Percentiles rank a stretch among this genome's conserved stretches.
phyloP scores from a whole-genome alignment of 2,888 invertebrate genomes.

The Volucella inanis region DNA sequence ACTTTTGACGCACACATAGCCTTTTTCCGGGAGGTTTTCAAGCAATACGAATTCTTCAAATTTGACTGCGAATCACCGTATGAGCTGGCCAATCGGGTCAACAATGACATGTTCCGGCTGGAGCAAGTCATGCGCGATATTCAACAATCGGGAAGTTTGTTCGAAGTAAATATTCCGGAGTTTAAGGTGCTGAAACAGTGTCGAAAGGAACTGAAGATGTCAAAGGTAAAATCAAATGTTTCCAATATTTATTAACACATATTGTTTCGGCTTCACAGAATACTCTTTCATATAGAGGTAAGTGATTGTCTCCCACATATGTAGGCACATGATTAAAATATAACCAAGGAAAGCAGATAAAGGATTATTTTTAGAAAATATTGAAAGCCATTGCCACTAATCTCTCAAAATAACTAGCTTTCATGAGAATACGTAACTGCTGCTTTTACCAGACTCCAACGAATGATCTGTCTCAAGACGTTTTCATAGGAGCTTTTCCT shows the following conservation, averaged over 20 bases:
- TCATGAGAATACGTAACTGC: no score
- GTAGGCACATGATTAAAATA: no score
- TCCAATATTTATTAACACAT: neutral
- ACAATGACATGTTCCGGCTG: slow-evolving; percentile 89
- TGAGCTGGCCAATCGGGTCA: slow-evolving; percentile 89
- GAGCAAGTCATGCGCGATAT: slow-evolving; percentile 94
- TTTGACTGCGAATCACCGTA: slow-evolving; percentile 90
- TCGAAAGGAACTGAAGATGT: slow-evolving; percentile 93
- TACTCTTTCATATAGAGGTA: no score
- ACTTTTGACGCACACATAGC: slow-evolving; percentile 93
- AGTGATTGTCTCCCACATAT: no score
- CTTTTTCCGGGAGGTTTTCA: slow-evolving; percentile 94
- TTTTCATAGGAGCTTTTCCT: no score
- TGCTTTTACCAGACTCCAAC: no score
- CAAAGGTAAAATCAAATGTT: slow-evolving; percentile 86
- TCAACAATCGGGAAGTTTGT: slow-evolving; percentile 94
- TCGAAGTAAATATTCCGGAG: slow-evolving; percentile 97
- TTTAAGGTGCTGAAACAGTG: slow-evolving; percentile 96
- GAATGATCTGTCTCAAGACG: no score
- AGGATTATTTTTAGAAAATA: no score
- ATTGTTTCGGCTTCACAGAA: neutral
- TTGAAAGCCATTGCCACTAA: no score
- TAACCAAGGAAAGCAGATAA: no score
- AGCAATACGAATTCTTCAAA: slow-evolving; percentile 89
- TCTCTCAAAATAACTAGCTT: no score